A percentile compares a stretch with the other conserved stretches of the same genome.
phyloP scores from a whole-genome alignment of 2,113 vertebrate species.

The Elachura formosa region DNA sequence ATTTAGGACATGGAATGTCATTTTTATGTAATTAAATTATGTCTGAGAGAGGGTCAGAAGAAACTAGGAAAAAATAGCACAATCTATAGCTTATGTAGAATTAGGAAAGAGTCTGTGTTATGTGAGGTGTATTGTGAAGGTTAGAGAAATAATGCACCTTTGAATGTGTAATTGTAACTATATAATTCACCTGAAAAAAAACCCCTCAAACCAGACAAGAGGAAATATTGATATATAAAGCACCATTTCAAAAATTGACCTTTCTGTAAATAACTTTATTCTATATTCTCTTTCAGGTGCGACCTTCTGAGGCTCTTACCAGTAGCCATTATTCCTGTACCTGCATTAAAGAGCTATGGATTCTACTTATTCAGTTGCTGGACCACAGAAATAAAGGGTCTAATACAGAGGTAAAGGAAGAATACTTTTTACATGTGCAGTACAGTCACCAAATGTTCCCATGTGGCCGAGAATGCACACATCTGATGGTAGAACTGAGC shows the following conservation, averaged over 20 bases:
- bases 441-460: background rate
- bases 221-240: background rate
- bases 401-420: conserved; percentile 79
- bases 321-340: conserved; percentile 79
- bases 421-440: background rate
- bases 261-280: background rate
- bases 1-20: background rate
- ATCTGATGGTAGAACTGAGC: background rate
- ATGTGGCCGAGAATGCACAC: background rate
- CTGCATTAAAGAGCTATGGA: conserved; percentile 91
- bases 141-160: background rate
- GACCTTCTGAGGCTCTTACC: conserved; percentile 82
- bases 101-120: background rate
- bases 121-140: background rate
- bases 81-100: background rate
- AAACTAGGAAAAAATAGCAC: background rate
- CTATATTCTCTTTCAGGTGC: conserved; percentile 73
- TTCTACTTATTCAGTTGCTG: conserved; percentile 86
- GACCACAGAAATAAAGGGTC: conserved; percentile 82
- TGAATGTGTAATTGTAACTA: background rate
- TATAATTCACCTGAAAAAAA: background rate
- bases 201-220: background rate
- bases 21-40: background rate
- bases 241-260: background rate
- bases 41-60: background rate